phyloP scores from a whole-genome alignment of 2,113 vertebrate genomes.

The Propithecus coquereli region DNA sequence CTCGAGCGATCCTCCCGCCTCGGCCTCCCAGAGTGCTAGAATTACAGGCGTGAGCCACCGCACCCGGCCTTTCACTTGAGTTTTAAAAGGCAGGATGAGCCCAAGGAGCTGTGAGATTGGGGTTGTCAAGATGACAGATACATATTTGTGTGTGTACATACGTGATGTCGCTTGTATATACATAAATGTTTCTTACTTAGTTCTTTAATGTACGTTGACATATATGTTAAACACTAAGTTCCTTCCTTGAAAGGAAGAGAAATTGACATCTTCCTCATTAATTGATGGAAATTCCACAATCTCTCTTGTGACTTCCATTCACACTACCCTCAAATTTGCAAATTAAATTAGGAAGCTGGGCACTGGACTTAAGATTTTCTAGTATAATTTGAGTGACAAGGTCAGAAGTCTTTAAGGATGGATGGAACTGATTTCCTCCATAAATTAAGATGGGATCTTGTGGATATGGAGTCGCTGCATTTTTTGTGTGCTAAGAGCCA shows the following conservation, averaged over 20 bases:
- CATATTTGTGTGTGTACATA: not conserved
- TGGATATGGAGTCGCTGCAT: not conserved
- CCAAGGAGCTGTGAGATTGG: not conserved
- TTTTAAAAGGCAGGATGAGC: not conserved
- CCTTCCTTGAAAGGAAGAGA: not conserved
- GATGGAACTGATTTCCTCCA: not conserved
- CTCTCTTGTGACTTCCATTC: not conserved
- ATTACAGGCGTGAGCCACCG: no score
- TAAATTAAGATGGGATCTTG: not conserved
- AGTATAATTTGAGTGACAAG: not conserved
- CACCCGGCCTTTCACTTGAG: not conserved
- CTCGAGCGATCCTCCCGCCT: no score
- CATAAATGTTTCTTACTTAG: not conserved
- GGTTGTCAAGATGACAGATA: not conserved
- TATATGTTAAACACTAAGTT: not conserved
- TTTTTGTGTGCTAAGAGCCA: not conserved
- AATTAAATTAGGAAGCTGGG: not conserved
- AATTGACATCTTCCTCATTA: not conserved
- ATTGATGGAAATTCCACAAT: not conserved
- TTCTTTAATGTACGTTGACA: not conserved
- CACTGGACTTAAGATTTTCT: not conserved
- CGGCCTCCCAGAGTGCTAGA: no score
- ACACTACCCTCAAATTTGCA: not conserved
- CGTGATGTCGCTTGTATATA: not conserved
- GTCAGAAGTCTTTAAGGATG: not conserved